These are phyloP conservation scores for Eptatretus burgeri DNA, from an alignment of 2,113 vertebrate species.

Conservation along the genomic window DNA sequence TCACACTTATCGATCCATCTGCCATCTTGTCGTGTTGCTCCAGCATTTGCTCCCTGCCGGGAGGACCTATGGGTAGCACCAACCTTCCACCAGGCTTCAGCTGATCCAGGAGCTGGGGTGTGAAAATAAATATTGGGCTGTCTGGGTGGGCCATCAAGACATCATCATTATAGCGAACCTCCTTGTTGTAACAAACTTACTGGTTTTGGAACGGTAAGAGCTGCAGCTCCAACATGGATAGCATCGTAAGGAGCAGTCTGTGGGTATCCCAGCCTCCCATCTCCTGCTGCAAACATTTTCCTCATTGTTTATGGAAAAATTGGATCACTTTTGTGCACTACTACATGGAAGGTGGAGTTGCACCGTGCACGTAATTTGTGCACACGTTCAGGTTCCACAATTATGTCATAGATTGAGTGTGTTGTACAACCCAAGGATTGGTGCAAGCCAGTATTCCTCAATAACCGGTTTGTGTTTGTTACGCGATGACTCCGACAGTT, in stretches of 20 bases:
- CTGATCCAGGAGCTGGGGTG: slow-evolving; percentile 59
- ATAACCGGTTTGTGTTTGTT: too few relatives aligned
- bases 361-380: neutral
- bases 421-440: neutral
- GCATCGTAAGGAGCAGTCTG: slow-evolving; percentile 83
- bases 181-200: slow-evolving; percentile 23
- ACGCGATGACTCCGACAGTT: too few relatives aligned
- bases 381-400: neutral
- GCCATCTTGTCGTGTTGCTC: slow-evolving; percentile 94
- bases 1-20: slow-evolving; percentile 94
- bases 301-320: slow-evolving; percentile 8
- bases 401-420: neutral
- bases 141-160: too few relatives aligned
- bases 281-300: slow-evolving; percentile 42
- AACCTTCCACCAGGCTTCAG: slow-evolving; percentile 84
- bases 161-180: too few relatives aligned
- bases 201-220: slow-evolving; percentile 62
- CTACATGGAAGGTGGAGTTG: neutral
- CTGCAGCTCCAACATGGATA: slow-evolving; percentile 84
- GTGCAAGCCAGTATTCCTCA: neutral
- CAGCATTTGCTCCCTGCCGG: slow-evolving; percentile 93
- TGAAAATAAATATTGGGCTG: too few relatives aligned
- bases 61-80: slow-evolving; percentile 78
- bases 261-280: slow-evolving; percentile 44
- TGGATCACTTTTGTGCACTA: neutral